These are phyloP conservation scores for Kryptolebias marmoratus DNA, from an alignment of 2,113 vertebrate genomes.

Conservation along the genomic window DNA sequence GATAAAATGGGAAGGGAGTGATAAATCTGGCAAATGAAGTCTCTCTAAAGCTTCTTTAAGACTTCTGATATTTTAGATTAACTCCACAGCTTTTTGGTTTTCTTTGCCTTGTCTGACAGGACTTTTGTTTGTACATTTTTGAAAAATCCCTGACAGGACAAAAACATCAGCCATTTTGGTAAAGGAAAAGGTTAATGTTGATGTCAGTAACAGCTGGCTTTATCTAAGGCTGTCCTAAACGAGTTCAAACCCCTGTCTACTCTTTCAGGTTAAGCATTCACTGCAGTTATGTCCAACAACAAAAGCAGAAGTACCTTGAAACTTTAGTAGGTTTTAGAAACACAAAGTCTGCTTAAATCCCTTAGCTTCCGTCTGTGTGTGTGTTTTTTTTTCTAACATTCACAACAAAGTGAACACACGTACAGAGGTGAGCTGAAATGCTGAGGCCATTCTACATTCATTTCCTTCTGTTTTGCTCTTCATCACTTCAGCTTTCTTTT, in stretches of 20 bases:
- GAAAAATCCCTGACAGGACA: neutral
- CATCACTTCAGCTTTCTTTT: neutral
- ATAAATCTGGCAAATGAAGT: too few species aligned
- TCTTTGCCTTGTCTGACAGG: too few species aligned
- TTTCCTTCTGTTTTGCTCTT: neutral
- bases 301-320: neutral
- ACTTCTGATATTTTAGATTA: too few species aligned
- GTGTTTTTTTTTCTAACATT: neutral
- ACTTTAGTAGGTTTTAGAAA: conserved; percentile 3
- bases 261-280: neutral
- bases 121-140: too few species aligned
- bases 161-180: neutral
- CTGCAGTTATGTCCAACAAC: conserved; percentile 6
- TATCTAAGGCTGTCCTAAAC: neutral
- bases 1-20: neutral
- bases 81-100: too few species aligned
- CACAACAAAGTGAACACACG: neutral
- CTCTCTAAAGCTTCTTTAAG: too few species aligned
- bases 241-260: too few species aligned
- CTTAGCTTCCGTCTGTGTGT: neutral
- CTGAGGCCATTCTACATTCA: conserved; percentile 14
- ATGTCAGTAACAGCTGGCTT: neutral
- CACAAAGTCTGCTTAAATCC: neutral
- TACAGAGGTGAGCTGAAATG: neutral
- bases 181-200: neutral